phyloP scores from a whole-genome alignment of 92 coral and sea anemone genomes.

The Phenganax stokvisi region DNA sequence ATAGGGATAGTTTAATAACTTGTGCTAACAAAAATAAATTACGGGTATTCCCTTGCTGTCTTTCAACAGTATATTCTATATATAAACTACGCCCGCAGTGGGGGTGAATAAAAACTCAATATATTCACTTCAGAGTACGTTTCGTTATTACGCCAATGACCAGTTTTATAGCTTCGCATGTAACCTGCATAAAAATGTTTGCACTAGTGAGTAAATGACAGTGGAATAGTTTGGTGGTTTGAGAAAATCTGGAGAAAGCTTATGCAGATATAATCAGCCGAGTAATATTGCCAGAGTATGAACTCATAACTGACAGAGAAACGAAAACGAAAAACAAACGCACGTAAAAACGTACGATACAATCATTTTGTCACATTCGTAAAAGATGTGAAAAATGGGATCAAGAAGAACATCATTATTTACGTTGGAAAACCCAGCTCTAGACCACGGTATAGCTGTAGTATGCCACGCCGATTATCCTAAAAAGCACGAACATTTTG shows the following conservation, averaged over 20 bases:
- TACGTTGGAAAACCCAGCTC: conserved; percentile 39
- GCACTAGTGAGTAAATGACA: not conserved
- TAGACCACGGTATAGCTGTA: conserved; percentile 33
- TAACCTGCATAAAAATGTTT: too few relatives aligned
- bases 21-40: conserved; percentile 1
- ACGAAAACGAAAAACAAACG: too few relatives aligned
- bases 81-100: not conserved
- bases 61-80: not conserved
- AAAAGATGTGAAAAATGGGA: conserved; percentile 19
- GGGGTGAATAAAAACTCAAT: not conserved
- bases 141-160: conserved; percentile 18
- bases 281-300: too few relatives aligned
- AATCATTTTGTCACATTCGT: too few relatives aligned
- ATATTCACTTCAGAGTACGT: not conserved
- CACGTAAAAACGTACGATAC: too few relatives aligned
- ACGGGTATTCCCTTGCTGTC: not conserved
- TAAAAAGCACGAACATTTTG: conserved; percentile 37
- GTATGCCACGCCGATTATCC: conserved; percentile 48
- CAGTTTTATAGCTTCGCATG: not conserved
- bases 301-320: too few relatives aligned
- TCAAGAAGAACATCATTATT: conserved; percentile 61
- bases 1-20: not conserved
- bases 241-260: too few relatives aligned
- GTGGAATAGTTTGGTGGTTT: not conserved
- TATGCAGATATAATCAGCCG: too few relatives aligned